phyloP scores from a whole-genome alignment of 1,140 invertebrate genomes.

The Mamestra configurata region DNA sequence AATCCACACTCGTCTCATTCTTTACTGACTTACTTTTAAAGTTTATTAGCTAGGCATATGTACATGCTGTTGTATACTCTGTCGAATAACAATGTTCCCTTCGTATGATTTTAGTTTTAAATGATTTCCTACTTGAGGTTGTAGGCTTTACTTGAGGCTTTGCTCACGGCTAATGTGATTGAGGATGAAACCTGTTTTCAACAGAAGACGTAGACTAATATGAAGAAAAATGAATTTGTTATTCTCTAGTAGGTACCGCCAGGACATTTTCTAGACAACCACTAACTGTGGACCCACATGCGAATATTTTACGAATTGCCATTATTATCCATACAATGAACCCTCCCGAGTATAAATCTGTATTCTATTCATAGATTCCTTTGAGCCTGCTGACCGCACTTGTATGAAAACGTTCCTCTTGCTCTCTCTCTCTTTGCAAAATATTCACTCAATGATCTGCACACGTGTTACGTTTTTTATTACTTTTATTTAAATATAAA shows the following conservation, averaged over 20 bases:
- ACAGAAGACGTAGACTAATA: too few relatives aligned
- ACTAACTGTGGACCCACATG: background rate
- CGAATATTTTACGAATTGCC: background rate
- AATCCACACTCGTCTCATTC: constrained; percentile 51
- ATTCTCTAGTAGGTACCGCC: too few relatives aligned
- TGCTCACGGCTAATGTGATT: too few relatives aligned
- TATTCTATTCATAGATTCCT: background rate
- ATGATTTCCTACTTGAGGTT: too few relatives aligned
- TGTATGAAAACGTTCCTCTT: background rate
- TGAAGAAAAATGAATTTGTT: too few relatives aligned
- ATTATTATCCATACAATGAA: background rate
- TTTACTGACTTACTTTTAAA: background rate
- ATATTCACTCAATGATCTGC: background rate
- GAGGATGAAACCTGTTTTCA: too few relatives aligned
- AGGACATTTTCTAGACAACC: too few relatives aligned
- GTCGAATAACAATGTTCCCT: too few relatives aligned
- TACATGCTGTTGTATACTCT: too few relatives aligned
- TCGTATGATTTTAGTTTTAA: too few relatives aligned
- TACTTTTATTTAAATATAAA: background rate
- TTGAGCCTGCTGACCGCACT: background rate
- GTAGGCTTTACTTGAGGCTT: too few relatives aligned
- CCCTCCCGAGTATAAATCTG: background rate
- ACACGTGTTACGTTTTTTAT: background rate
- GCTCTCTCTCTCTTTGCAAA: background rate
- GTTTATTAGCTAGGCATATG: constrained; percentile 4